A percentile compares a stretch with the other conserved stretches of the same genome.
Evolutionary conservation across 2,797 vertebrate genomes (phyloP).

Genomic region (Malurus leucopterus): DNA sequence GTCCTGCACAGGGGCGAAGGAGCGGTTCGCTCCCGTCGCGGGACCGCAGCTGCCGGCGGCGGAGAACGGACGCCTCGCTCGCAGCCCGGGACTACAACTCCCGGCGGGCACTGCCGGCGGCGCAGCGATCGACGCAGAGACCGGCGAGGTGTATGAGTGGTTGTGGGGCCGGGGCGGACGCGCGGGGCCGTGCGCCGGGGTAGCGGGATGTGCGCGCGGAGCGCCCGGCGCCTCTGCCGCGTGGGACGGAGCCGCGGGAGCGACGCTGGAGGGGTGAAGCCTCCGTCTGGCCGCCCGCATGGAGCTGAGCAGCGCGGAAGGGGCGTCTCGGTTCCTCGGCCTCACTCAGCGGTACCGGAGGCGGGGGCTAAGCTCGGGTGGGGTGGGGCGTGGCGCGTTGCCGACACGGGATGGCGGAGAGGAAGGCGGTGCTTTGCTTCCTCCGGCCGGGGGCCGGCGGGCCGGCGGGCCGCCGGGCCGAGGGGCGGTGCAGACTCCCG

Average conservation of each 20-base stretch:
- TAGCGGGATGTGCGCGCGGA: background rate
- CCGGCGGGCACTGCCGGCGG: background rate
- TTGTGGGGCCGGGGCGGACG: background rate
- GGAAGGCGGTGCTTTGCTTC: background rate
- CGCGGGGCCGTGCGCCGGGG: background rate
- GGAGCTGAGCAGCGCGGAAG: constrained; percentile 13
- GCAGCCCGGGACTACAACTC: background rate
- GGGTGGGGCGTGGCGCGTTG: background rate
- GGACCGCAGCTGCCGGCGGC: too few species aligned
- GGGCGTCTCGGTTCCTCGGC: background rate
- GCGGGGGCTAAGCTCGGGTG: background rate
- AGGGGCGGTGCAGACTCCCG: background rate
- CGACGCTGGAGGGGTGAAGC: background rate
- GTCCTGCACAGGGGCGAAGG: too few species aligned
- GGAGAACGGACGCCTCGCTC: accelerated
- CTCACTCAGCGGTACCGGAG: constrained; percentile 29
- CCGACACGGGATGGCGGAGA: background rate
- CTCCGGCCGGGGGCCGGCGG: background rate
- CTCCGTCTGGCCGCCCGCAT: background rate
- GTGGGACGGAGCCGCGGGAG: background rate
- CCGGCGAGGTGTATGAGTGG: background rate
- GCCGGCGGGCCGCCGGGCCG: too few species aligned
- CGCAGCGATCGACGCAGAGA: background rate
- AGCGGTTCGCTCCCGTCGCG: accelerated
- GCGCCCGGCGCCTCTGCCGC: background rate